These are phyloP conservation scores for Palythoa grandis DNA, from an alignment of 92 coral and sea anemone species.

Conservation along the genomic window DNA sequence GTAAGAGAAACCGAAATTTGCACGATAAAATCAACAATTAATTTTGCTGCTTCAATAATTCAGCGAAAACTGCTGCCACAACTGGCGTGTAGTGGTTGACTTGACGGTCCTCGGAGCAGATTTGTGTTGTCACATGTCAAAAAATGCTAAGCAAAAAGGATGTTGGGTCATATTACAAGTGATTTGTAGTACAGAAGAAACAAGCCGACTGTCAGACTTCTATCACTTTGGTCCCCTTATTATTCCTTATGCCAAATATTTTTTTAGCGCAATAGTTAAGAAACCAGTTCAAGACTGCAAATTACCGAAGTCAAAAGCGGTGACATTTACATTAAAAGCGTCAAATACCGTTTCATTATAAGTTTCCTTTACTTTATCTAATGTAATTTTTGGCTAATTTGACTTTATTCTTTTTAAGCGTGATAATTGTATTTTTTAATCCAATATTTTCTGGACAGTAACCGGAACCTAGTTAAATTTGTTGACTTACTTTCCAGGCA, in stretches of 20 bases:
- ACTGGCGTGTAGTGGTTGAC: not conserved
- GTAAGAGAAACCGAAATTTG: not conserved
- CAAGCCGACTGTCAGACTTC: conserved; percentile 9
- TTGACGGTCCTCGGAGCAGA: not conserved
- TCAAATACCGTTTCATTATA: not conserved
- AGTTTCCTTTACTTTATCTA: not conserved
- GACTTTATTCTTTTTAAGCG: not conserved
- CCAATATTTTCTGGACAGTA: not conserved
- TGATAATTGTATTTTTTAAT: too few relatives aligned
- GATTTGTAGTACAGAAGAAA: not conserved
- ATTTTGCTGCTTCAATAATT: not conserved
- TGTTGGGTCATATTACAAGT: conserved; percentile 23
- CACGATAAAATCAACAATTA: not conserved
- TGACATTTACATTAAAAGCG: not conserved
- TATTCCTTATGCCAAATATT: not conserved
- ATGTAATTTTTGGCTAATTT: not conserved
- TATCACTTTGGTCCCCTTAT: not conserved
- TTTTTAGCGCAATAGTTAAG: not conserved
- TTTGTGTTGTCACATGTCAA: not conserved
- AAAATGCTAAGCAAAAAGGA: conserved; percentile 18
- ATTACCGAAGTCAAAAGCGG: not conserved
- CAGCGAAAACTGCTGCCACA: not conserved
- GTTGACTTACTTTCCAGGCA: not conserved
- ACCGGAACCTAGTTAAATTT: conserved; percentile 16
- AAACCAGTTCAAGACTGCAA: not conserved